phyloP scores from a whole-genome alignment of 30 jellyfish, hydroid and myxozoan genomes.

The Turritopsis rubra region DNA sequence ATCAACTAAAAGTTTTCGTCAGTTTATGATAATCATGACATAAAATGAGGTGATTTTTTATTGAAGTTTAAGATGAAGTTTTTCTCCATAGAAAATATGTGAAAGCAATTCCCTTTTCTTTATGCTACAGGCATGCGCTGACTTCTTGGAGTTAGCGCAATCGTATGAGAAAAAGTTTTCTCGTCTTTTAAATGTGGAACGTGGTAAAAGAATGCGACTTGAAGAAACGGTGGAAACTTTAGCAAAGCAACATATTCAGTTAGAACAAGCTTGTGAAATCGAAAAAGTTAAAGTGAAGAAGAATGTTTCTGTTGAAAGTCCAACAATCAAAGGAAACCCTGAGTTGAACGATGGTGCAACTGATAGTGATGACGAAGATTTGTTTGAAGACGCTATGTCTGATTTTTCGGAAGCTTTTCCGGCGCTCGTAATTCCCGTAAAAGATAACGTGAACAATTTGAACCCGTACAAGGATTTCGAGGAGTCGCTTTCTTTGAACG shows the following conservation, averaged over 20 bases:
- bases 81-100: neutral
- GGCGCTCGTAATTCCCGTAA: conserved; percentile 24
- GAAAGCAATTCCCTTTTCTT: neutral
- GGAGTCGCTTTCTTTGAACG: conserved; percentile 24
- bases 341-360: conserved; percentile 41
- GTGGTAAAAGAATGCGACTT: conserved; percentile 69
- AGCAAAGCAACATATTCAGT: conserved; percentile 92
- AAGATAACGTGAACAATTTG: neutral
- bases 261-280: conserved; percentile 83
- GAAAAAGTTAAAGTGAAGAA: conserved; percentile 22
- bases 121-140: conserved; percentile 82
- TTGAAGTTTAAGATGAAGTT: too few species aligned
- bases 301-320: conserved; percentile 38
- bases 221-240: conserved; percentile 99
- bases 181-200: conserved; percentile 53
- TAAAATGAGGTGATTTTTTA: too few species aligned
- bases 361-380: conserved; percentile 82
- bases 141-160: conserved; percentile 82
- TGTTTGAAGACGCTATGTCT: conserved; percentile 91
- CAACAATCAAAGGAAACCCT: conserved; percentile 22
- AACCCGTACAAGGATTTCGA: neutral
- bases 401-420: conserved; percentile 93
- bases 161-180: conserved; percentile 90
- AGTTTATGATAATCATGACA: too few species aligned
- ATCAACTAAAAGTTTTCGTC: too few species aligned